phyloP scores from a whole-genome alignment of 2,888 invertebrate genomes.

The Formica aserva region DNA sequence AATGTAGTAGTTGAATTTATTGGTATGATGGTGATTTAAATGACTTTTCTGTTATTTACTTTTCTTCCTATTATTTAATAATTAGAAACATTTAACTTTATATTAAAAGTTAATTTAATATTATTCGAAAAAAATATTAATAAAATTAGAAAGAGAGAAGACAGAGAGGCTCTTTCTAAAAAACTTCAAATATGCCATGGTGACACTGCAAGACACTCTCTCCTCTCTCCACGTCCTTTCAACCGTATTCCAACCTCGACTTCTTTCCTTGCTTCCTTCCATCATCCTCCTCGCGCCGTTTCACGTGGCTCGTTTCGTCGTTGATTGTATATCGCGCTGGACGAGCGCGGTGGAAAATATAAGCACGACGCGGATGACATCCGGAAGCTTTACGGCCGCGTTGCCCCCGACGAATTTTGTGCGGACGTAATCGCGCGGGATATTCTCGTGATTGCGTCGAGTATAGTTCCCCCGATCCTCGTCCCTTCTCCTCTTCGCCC shows the following conservation, averaged over 20 bases:
- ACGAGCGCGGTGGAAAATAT: conserved; percentile 41
- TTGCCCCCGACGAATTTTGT: conserved; percentile 42
- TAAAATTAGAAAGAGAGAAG: not conserved
- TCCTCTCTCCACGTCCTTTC: not conserved
- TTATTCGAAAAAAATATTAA: not conserved
- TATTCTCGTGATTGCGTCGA: conserved; percentile 48
- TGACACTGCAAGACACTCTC: not conserved
- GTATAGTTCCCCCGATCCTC: conserved; percentile 9
- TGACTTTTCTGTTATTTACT: not conserved
- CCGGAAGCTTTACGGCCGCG: conserved; percentile 51
- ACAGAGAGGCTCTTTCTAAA: not conserved
- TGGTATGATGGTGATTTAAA: not conserved
- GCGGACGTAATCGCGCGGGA: conserved; percentile 39
- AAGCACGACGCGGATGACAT: conserved; percentile 37
- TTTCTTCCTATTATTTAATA: not conserved
- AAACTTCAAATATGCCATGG: not conserved
- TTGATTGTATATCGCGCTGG: conserved; percentile 17
- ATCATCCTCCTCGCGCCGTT: conserved; percentile 1
- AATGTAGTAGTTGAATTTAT: not conserved
- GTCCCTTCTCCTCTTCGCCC: not conserved
- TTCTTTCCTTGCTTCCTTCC: not conserved
- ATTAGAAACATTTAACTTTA: not conserved
- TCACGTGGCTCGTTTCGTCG: conserved; percentile 48
- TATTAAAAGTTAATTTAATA: not conserved
- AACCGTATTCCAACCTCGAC: not conserved